These are phyloP conservation scores for Yoshiicerus persimilis DNA, from an alignment of 1,140 invertebrate species.

Conservation along the genomic window DNA sequence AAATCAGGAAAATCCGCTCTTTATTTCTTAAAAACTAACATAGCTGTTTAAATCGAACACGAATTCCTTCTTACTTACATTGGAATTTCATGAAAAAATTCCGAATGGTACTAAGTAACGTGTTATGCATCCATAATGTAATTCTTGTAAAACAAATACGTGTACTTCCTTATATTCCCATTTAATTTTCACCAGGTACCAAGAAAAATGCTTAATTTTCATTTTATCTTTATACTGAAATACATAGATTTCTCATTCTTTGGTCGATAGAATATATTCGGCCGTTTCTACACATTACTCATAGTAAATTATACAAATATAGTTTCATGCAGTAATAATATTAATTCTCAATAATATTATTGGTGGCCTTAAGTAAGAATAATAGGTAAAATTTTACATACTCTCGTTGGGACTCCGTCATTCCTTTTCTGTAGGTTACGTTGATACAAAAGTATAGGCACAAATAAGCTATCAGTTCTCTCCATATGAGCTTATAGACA, in stretches of 20 bases:
- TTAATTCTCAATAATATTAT: too few species aligned
- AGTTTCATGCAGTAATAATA: too few species aligned
- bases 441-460: conserved; percentile 84
- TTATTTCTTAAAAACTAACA: neutral
- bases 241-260: too few species aligned
- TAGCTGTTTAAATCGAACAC: neutral
- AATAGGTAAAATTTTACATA: neutral
- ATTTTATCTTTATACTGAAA: too few species aligned
- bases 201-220: too few species aligned
- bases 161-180: too few species aligned
- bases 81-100: neutral
- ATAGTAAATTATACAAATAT: too few species aligned
- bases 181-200: too few species aligned
- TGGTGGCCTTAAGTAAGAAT: neutral
- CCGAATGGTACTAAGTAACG: neutral
- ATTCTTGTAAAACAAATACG: too few species aligned
- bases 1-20: neutral
- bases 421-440: conserved; percentile 80
- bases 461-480: conserved; percentile 86
- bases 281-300: too few species aligned
- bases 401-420: conserved; percentile 58
- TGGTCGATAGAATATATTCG: too few species aligned
- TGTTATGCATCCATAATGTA: neutral
- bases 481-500: conserved; percentile 96
- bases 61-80: neutral